Percentiles rank a stretch among this genome's conserved stretches.
phyloP scores from a whole-genome alignment of 2,888 invertebrate species.

The Helicoverpa assulta region DNA sequence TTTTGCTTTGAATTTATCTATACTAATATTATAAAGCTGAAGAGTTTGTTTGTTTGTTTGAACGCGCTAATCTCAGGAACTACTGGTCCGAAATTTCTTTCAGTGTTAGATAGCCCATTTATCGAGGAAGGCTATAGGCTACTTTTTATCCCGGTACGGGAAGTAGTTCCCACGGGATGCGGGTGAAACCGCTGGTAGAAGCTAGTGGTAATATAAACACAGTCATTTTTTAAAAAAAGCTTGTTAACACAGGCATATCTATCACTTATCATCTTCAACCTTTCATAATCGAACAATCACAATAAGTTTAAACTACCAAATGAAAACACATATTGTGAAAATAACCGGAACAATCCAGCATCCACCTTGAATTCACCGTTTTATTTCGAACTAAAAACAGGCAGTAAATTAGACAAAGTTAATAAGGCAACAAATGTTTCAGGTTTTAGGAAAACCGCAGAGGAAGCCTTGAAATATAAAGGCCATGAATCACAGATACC shows the following conservation, averaged over 20 bases:
- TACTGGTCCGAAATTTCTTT: too few species aligned
- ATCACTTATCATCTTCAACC: not conserved
- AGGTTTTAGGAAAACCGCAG: conserved; percentile 53
- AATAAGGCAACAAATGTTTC: conserved; percentile 23
- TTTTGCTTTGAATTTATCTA: too few species aligned
- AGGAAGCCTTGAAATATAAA: conserved; percentile 54
- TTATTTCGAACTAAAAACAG: not conserved
- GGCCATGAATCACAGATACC: conserved; percentile 64
- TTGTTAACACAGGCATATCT: not conserved
- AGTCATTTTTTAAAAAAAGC: not conserved
- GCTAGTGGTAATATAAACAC: too few species aligned
- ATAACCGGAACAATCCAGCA: too few species aligned
- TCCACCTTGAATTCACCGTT: not conserved
- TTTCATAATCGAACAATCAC: not conserved
- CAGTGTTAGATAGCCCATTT: too few species aligned
- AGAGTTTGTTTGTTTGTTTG: too few species aligned
- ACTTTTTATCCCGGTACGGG: too few species aligned
- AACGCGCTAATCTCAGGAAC: too few species aligned
- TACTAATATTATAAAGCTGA: too few species aligned
- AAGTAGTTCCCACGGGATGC: too few species aligned
- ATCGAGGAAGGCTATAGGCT: too few species aligned
- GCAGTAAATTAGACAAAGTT: conserved; percentile 27
- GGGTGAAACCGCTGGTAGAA: too few species aligned
- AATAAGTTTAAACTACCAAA: not conserved
- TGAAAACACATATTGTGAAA: not conserved